phyloP scores from a whole-genome alignment of 2,113 vertebrate species.

The Stictonetta naevosa region DNA sequence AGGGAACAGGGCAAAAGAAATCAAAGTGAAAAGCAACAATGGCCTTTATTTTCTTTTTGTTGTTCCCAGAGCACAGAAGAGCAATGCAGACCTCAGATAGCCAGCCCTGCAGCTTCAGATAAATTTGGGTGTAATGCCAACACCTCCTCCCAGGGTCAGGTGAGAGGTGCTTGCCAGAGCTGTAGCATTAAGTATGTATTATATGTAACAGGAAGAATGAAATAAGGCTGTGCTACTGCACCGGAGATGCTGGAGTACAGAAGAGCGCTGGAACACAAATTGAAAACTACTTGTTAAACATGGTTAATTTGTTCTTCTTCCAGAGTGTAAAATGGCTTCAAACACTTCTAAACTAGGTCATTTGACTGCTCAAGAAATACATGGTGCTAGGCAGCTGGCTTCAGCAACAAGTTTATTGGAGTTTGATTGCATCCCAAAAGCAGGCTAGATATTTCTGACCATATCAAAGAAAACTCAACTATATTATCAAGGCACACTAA shows the following conservation, averaged over 20 bases:
- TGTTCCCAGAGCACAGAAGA: not conserved
- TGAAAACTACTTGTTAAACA: constrained; percentile 75
- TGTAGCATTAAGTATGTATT: not conserved
- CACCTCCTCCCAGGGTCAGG: not conserved
- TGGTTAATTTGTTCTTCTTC: constrained; percentile 74
- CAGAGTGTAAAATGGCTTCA: constrained; percentile 72
- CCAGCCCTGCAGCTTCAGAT: not conserved
- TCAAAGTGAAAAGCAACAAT: not conserved
- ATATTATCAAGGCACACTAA: constrained; percentile 73
- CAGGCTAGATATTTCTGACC: constrained; percentile 74
- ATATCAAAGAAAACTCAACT: constrained; percentile 76
- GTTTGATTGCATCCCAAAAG: constrained; percentile 72
- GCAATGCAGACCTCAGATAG: not conserved
- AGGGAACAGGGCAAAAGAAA: not conserved
- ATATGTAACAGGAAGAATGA: not conserved
- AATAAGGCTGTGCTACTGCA: not conserved
- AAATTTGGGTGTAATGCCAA: not conserved
- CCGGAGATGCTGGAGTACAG: not conserved
- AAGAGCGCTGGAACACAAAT: constrained; percentile 65
- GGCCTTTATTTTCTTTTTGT: not conserved
- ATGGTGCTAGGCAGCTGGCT: constrained; percentile 52
- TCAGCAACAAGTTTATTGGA: constrained; percentile 66
- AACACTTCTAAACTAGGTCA: constrained; percentile 74
- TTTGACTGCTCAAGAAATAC: constrained; percentile 64
- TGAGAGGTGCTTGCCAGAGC: constrained; percentile 1